These are phyloP conservation scores for Oreochromis aureus DNA, from an alignment of 2,113 vertebrate species.

Conservation along the genomic window DNA sequence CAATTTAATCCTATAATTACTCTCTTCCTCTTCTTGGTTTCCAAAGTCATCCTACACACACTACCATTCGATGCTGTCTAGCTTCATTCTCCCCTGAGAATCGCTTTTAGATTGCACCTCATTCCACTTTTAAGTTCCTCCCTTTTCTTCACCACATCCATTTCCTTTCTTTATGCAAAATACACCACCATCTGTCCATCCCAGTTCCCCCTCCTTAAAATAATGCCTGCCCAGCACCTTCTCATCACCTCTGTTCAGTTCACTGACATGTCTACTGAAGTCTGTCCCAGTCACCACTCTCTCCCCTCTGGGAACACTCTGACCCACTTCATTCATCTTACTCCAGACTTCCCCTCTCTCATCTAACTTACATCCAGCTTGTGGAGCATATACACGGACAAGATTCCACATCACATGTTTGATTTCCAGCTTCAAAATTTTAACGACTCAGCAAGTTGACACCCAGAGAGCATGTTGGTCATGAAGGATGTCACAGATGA, in stretches of 20 bases:
- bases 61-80: rapidly evolving
- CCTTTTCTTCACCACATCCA: background rate
- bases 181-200: background rate
- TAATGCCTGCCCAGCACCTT: background rate
- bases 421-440: background rate
- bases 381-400: background rate
- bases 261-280: background rate
- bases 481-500: background rate
- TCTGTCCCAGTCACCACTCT: background rate
- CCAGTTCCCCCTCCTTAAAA: background rate
- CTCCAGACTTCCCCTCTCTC: background rate
- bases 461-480: background rate
- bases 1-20: background rate
- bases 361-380: background rate
- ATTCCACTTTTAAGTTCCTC: background rate
- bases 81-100: rapidly evolving
- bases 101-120: background rate
- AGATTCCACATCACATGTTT: background rate
- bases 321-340: background rate
- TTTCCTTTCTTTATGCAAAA: background rate
- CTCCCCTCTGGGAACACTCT: background rate
- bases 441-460: background rate
- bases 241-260: background rate
- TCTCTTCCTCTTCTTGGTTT: background rate
- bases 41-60: background rate